phyloP scores from a whole-genome alignment of 92 coral and sea anemone species.

The Phenganax marumi region DNA sequence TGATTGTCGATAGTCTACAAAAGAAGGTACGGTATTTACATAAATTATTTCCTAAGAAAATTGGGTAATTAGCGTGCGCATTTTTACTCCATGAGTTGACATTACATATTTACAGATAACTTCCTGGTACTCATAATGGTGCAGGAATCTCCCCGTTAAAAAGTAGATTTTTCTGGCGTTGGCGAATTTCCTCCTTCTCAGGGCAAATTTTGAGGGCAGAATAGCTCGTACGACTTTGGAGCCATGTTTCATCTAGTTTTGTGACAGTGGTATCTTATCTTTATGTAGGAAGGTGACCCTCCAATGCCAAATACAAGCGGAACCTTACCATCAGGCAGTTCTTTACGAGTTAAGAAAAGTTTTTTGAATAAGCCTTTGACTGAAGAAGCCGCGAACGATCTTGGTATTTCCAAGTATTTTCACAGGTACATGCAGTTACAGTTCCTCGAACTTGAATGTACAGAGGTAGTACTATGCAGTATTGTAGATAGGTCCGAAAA shows the following conservation, averaged over 20 bases:
- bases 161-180: no score
- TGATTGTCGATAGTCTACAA: conserved; percentile 91
- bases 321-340: conserved; percentile 89
- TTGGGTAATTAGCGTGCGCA: background rate
- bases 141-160: no score
- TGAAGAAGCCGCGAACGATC: conserved; percentile 86
- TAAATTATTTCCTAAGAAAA: background rate
- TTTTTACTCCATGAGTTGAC: background rate
- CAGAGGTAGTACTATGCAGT: no score
- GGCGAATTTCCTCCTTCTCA: no score
- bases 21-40: conserved; percentile 65
- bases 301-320: conserved; percentile 95
- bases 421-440: conserved; percentile 68
- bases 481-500: no score
- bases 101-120: no score
- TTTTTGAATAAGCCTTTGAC: conserved; percentile 82
- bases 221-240: no score
- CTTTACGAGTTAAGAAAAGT: conserved; percentile 75
- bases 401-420: conserved; percentile 92
- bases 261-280: background rate
- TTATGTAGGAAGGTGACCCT: conserved; percentile 79
- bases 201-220: no score
- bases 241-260: background rate
- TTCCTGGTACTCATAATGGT: no score
- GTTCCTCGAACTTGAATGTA: no score